A percentile compares a stretch with the other conserved stretches of the same genome.
phyloP scores from a whole-genome alignment of 2,113 vertebrate genomes.

The Cynoglossus semilaevis region DNA sequence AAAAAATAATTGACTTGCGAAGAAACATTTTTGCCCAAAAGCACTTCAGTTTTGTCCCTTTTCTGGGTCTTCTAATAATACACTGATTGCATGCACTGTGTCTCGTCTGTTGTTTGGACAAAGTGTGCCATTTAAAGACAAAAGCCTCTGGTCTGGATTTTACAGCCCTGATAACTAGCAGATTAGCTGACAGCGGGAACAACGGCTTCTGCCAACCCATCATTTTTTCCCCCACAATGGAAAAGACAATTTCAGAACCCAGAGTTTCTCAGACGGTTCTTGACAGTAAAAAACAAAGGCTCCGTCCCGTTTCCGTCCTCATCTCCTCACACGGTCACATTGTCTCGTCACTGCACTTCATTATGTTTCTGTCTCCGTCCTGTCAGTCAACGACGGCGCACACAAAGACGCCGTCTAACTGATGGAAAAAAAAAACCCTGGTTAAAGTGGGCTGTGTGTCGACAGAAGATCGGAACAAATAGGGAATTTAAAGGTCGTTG shows the following conservation, averaged over 20 bases:
- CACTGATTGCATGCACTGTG: background rate
- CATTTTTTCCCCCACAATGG: constrained; percentile 9
- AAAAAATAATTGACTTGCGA: too few species aligned
- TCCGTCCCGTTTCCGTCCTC: constrained; percentile 14
- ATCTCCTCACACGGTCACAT: constrained; percentile 6
- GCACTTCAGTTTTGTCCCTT: background rate
- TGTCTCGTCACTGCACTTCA: constrained; percentile 29
- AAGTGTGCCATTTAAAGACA: background rate
- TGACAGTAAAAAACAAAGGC: constrained; percentile 14
- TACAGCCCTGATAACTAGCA: constrained; percentile 6
- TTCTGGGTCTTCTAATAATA: background rate
- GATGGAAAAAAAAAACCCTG: background rate
- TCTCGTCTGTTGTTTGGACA: background rate
- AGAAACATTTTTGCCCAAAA: background rate
- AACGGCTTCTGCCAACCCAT: constrained; percentile 6
- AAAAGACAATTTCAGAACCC: background rate
- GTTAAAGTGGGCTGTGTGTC: too few species aligned
- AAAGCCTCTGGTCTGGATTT: background rate
- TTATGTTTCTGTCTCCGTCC: constrained; percentile 43
- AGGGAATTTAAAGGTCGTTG: too few species aligned
- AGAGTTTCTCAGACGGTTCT: background rate
- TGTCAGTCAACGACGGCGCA: constrained; percentile 39
- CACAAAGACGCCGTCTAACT: constrained; percentile 16
- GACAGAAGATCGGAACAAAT: too few species aligned
- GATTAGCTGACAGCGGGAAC: constrained; percentile 6